These are phyloP conservation scores for Maccullochella peelii DNA, from an alignment of 2,113 vertebrate genomes.

Conservation along the genomic window DNA sequence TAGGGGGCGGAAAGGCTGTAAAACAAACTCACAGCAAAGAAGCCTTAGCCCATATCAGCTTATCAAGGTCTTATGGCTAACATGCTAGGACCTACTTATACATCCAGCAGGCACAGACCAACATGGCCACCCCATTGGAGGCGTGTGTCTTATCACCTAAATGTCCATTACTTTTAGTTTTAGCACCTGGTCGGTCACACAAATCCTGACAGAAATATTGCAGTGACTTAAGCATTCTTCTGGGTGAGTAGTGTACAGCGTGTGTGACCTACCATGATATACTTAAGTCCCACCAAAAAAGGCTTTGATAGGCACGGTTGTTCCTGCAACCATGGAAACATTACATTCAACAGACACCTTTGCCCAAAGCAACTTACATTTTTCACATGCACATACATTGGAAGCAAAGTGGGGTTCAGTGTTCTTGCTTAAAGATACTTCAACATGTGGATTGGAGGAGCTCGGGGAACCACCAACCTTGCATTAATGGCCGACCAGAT, in stretches of 20 bases:
- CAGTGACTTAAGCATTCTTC: no score
- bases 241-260: no score
- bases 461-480: neutral
- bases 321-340: neutral
- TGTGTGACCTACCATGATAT: no score
- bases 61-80: neutral
- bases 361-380: slow-evolving; percentile 1
- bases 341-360: neutral
- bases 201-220: no score
- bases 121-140: neutral
- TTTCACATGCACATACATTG: neutral
- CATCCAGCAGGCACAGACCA: neutral
- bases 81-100: neutral
- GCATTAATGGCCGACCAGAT: neutral
- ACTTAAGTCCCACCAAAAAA: neutral
- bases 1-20: neutral
- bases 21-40: neutral
- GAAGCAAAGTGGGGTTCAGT: neutral
- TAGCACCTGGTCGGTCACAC: neutral
- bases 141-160: neutral
- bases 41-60: neutral
- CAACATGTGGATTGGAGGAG: neutral
- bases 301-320: neutral
- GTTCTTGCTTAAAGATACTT: neutral
- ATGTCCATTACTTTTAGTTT: neutral